These are phyloP conservation scores for Meta bourneti DNA, from an alignment of 2,888 invertebrate genomes.

Conservation along the genomic window DNA sequence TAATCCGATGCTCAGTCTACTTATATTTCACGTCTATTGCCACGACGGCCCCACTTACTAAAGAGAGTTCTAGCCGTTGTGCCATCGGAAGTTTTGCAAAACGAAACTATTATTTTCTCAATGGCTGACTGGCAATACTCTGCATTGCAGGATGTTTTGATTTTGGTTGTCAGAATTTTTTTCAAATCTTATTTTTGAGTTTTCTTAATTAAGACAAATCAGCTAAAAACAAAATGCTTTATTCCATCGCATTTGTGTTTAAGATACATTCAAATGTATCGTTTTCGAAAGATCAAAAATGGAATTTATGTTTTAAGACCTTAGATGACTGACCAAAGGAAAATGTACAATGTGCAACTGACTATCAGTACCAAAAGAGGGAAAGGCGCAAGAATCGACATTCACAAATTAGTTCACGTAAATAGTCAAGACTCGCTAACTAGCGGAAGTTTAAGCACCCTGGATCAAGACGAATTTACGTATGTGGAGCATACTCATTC, in stretches of 20 bases:
- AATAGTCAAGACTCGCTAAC: constrained; percentile 76
- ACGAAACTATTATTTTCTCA: neutral
- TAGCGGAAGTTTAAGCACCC: constrained; percentile 72
- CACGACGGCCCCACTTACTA: too few relatives aligned
- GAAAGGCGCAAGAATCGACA: constrained; percentile 47
- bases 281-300: neutral
- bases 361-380: constrained; percentile 59
- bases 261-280: neutral
- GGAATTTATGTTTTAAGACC: constrained; percentile 4
- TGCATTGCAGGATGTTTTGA: neutral
- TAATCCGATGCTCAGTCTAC: too few relatives aligned
- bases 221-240: neutral
- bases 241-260: neutral
- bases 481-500: constrained; percentile 81
- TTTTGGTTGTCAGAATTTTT: neutral
- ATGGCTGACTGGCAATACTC: neutral
- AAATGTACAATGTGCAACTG: constrained; percentile 70
- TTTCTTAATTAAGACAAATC: neutral
- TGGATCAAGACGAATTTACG: constrained; percentile 80
- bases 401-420: constrained; percentile 57
- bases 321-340: constrained; percentile 40
- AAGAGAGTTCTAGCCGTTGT: too few relatives aligned
- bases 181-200: neutral
- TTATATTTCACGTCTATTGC: too few relatives aligned
- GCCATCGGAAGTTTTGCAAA: neutral